A percentile compares a stretch with the other conserved stretches of the same genome.
These are phyloP conservation scores for Meghimatium bilineatum DNA, from an alignment of 2,888 invertebrate genomes.

Conservation along the genomic window DNA sequence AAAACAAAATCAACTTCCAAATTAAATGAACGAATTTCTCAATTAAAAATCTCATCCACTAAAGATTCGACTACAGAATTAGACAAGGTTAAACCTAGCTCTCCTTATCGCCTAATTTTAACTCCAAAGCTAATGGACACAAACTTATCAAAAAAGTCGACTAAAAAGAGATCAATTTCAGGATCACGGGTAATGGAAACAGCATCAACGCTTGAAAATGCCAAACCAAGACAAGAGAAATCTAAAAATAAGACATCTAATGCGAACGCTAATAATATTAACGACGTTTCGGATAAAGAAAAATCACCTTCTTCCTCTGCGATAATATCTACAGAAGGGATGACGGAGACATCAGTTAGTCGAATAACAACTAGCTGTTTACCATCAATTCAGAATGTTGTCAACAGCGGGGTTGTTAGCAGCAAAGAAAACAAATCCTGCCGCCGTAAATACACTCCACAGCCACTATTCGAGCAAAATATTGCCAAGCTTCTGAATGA, in stretches of 20 bases:
- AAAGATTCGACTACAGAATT: no score
- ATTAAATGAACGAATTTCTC: not conserved
- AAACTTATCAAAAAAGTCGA: not conserved
- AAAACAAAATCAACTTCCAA: not conserved
- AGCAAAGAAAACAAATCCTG: not conserved
- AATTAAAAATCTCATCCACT: no score
- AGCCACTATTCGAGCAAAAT: not conserved
- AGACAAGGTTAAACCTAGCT: not conserved
- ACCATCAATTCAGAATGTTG: not conserved
- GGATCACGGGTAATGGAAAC: not conserved
- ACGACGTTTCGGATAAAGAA: not conserved
- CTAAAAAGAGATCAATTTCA: not conserved
- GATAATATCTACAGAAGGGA: not conserved
- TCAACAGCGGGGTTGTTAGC: not conserved
- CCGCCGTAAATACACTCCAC: not conserved
- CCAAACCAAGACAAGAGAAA: not conserved
- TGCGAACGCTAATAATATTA: constrained; percentile 3
- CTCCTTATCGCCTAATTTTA: not conserved
- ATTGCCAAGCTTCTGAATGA: not conserved
- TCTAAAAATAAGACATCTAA: not conserved
- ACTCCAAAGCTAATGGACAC: not conserved
- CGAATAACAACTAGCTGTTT: not conserved
- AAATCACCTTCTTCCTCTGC: not conserved
- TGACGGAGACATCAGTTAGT: not conserved
- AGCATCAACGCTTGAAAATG: not conserved